phyloP scores from a whole-genome alignment of 2,888 invertebrate species.

The Auanema sp. region DNA sequence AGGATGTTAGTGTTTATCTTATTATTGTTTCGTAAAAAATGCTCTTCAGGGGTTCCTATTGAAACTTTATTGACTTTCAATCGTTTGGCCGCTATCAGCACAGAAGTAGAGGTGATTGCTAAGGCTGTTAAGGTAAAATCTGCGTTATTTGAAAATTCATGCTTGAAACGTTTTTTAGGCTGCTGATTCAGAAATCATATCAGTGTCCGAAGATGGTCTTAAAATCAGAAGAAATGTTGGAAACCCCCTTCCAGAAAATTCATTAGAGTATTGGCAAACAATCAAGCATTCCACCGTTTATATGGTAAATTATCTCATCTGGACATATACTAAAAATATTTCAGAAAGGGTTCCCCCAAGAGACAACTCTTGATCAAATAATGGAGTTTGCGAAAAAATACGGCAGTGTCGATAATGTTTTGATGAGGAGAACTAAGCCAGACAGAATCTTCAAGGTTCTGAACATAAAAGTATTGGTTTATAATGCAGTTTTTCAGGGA shows the following conservation, averaged over 20 bases:
- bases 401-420: conserved; percentile 75
- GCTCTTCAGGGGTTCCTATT: conserved; percentile 77
- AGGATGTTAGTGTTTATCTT: conserved; percentile 68
- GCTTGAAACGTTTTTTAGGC: conserved; percentile 60
- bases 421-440: conserved; percentile 64
- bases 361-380: conserved; percentile 74
- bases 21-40: not conserved
- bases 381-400: conserved; percentile 75
- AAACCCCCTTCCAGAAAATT: conserved; percentile 80
- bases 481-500: too few species aligned
- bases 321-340: conserved; percentile 20
- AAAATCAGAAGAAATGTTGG: conserved; percentile 78
- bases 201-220: conserved; percentile 71
- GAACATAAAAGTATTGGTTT: too few species aligned
- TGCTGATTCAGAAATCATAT: conserved; percentile 32
- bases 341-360: conserved; percentile 72
- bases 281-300: conserved; percentile 80
- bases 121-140: conserved; percentile 76
- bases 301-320: conserved; percentile 67
- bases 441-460: conserved; percentile 60
- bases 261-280: conserved; percentile 80
- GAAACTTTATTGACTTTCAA: conserved; percentile 85
- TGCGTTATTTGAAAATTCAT: conserved; percentile 63
- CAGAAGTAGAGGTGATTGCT: conserved; percentile 75
- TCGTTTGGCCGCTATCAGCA: conserved; percentile 74